These are phyloP conservation scores for Paramisgurnus dabryanus DNA, from an alignment of 2,113 vertebrate genomes.

Conservation along the genomic window DNA sequence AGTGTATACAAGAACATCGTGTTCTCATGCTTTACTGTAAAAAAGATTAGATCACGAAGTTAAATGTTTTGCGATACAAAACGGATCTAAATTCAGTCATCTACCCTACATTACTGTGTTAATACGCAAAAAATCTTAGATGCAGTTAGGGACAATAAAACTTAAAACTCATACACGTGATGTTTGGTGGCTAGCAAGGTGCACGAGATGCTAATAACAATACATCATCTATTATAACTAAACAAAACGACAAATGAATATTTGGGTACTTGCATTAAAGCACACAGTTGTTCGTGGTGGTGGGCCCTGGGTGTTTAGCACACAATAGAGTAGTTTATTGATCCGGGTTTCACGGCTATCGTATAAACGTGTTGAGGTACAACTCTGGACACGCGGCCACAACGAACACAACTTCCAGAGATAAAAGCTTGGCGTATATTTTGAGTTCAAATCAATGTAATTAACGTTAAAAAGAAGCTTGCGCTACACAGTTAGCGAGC, in stretches of 20 bases:
- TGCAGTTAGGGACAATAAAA: background rate
- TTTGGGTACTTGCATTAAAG: too few species aligned
- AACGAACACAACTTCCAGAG: background rate
- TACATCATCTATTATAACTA: background rate
- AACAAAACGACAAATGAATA: background rate
- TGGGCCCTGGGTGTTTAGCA: background rate
- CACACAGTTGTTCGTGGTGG: background rate
- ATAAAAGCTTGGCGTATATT: background rate
- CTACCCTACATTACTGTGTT: too few species aligned
- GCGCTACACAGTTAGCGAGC: constrained; percentile 27
- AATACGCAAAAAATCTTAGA: background rate
- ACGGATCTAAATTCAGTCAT: background rate
- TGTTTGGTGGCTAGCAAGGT: constrained; percentile 26
- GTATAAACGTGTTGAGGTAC: background rate
- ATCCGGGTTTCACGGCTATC: background rate
- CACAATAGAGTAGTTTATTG: background rate
- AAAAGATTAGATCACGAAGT: background rate
- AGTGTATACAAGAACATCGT: background rate
- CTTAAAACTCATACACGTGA: background rate
- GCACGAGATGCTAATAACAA: constrained; percentile 27
- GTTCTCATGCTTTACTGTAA: background rate
- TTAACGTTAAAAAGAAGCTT: background rate
- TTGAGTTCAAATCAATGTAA: background rate
- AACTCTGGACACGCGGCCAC: background rate
- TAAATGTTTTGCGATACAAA: background rate